phyloP scores from a whole-genome alignment of 2,797 vertebrate species.

The Characodon lateralis region DNA sequence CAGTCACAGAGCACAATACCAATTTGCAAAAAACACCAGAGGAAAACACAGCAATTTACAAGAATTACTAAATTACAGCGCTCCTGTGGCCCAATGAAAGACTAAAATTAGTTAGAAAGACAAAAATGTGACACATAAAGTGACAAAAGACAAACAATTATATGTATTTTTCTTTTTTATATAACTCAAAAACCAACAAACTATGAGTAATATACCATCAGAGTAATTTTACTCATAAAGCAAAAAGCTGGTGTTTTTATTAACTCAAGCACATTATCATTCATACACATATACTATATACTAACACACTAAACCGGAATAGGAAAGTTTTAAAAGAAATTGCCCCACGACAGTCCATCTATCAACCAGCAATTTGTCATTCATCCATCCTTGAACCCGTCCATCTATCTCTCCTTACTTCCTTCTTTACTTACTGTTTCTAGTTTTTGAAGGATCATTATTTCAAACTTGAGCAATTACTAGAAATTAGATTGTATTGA shows the following conservation, averaged over 20 bases:
- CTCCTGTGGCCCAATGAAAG: slow-evolving; percentile 27
- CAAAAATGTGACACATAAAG: background rate
- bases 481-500: background rate
- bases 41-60: slow-evolving; percentile 59
- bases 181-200: background rate
- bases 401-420: background rate
- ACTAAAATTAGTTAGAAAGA: background rate
- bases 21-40: slow-evolving; percentile 62
- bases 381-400: background rate
- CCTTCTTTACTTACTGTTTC: background rate
- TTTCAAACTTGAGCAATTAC: background rate
- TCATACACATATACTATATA: no score
- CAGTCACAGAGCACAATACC: slow-evolving; percentile 50
- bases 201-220: no score
- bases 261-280: no score
- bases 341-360: no score
- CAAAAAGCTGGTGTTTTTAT: background rate
- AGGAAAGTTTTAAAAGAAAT: background rate
- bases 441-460: no score
- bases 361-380: background rate
- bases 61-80: slow-evolving; percentile 49
- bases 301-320: background rate
- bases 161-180: no score
- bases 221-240: background rate
- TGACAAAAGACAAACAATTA: no score